Conservation (phyloP, 2,797 vertebrate species). For the Myripristis jacobus region DNA sequence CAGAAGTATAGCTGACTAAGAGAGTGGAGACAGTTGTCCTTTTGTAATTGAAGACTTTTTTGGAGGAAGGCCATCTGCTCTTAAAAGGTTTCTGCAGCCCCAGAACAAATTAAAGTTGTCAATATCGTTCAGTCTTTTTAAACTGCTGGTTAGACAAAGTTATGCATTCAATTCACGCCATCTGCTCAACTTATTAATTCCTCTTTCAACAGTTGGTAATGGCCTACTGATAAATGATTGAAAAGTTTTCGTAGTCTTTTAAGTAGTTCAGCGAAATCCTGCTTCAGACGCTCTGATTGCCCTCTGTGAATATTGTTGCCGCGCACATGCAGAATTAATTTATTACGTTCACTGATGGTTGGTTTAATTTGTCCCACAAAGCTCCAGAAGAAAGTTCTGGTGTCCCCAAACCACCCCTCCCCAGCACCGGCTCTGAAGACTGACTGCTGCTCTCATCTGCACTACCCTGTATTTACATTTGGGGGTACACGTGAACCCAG, state of each 20-base stretch:
- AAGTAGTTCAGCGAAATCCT: background rate
- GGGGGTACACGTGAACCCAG: no score
- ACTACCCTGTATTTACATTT: background rate
- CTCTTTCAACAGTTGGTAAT: conserved; percentile 2
- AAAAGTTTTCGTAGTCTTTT: background rate
- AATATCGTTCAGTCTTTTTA: background rate
- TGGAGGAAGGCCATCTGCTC: background rate
- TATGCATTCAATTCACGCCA: conserved; percentile 4
- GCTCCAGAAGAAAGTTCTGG: no score
- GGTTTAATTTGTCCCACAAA: no score
- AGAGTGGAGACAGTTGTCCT: background rate
- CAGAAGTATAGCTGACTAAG: background rate
- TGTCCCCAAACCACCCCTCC: no score
- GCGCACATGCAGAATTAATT: background rate
- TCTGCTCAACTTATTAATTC: background rate
- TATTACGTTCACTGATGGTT: no score
- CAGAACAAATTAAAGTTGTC: background rate
- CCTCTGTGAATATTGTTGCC: background rate
- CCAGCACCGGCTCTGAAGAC: no score
- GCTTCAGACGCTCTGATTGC: background rate
- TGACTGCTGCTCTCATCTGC: background rate
- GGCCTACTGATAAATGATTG: conserved; percentile 5
- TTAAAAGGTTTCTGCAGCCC: background rate
- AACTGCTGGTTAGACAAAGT: conserved; percentile 5
- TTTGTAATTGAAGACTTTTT: conserved; percentile 3